Conservation (phyloP, 2,113 vertebrate genomes). For the Penelope pileata region DNA sequence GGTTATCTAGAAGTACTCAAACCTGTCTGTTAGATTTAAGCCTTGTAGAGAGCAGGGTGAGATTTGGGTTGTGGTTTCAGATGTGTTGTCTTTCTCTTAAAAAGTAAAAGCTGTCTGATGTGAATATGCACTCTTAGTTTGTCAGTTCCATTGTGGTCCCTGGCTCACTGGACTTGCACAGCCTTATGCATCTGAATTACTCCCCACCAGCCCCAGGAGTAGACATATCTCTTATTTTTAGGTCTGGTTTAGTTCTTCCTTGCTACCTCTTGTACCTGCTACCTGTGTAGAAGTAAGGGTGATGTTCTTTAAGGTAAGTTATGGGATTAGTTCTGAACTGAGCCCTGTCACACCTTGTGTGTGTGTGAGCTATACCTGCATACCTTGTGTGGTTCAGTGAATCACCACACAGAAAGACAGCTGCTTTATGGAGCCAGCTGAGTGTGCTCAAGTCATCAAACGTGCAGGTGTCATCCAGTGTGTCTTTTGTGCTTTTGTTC, state of each 20-base stretch:
- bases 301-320: background rate
- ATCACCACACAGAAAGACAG: background rate
- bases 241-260: background rate
- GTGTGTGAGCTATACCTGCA: background rate
- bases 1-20: background rate
- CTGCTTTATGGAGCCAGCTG: background rate
- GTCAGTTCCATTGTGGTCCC: rapidly evolving
- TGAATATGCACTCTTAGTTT: background rate
- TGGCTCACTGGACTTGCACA: background rate
- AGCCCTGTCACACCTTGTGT: background rate
- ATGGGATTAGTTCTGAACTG: background rate
- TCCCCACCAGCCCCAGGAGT: too few relatives aligned
- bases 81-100: background rate
- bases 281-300: background rate
- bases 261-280: background rate
- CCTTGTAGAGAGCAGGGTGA: background rate
- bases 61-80: background rate
- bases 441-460: background rate
- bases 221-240: rapidly evolving
- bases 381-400: background rate
- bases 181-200: background rate
- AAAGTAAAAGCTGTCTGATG: background rate
- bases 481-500: background rate
- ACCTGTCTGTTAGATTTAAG: background rate
- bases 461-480: background rate